Percentiles rank a stretch among this genome's conserved stretches.
Evolutionary conservation across 2,888 invertebrate species (phyloP).

Genomic region (Dendrolimus pini): DNA sequence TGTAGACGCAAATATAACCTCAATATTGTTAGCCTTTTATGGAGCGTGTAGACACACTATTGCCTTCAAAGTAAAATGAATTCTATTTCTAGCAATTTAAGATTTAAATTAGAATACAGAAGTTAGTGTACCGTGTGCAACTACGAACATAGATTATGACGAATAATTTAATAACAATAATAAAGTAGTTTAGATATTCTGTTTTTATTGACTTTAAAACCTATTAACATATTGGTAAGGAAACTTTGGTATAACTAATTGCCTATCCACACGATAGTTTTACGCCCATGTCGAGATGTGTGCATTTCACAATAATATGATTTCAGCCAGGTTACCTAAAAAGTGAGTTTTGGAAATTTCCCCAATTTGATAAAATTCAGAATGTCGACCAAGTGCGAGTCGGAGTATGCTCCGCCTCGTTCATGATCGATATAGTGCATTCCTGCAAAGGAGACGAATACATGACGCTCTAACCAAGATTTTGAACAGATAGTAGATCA

Average conservation of each 20-base stretch:
- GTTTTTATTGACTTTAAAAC: conserved; percentile 30
- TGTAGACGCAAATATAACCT: conserved; percentile 44
- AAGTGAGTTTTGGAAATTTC: too few species aligned
- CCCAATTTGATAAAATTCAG: too few species aligned
- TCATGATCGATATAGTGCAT: too few species aligned
- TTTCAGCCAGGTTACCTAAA: too few species aligned
- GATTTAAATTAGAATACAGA: conserved; percentile 18
- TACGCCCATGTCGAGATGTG: too few species aligned
- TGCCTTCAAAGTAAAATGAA: conserved; percentile 15
- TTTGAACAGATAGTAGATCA: too few species aligned
- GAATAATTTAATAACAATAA: conserved; percentile 40
- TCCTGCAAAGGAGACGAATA: too few species aligned
- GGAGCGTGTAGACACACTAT: conserved; percentile 42
- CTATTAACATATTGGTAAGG: background rate
- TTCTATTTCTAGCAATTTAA: conserved; percentile 9
- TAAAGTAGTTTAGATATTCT: conserved; percentile 39
- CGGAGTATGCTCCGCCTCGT: too few species aligned
- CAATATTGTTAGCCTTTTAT: conserved; percentile 55
- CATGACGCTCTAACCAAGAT: too few species aligned
- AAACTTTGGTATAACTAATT: background rate
- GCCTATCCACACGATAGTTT: too few species aligned
- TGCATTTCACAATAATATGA: too few species aligned
- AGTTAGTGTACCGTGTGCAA: conserved; percentile 51
- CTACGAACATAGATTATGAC: conserved; percentile 44
- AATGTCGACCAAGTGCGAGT: too few species aligned